Conservation (phyloP, 1,140 invertebrate genomes). For the Temnothorax nylanderi region DNA sequence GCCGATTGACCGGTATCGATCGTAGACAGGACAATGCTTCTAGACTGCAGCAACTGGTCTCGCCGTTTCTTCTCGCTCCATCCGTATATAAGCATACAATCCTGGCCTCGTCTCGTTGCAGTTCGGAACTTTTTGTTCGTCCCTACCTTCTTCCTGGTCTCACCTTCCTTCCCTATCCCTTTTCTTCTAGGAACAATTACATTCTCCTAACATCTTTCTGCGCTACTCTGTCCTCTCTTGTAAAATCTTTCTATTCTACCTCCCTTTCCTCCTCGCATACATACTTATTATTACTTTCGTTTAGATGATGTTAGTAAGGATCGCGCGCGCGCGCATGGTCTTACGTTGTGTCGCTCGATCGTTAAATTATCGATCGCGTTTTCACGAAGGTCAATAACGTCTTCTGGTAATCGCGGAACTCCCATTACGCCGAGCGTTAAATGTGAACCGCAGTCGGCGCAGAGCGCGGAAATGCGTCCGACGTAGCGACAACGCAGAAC, state of each 20-base stretch:
- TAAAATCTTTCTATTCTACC: conserved; percentile 14
- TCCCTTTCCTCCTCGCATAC: not conserved
- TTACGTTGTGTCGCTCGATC: not conserved
- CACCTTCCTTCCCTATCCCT: not conserved
- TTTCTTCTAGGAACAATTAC: conserved; percentile 12
- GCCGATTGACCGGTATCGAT: conserved; percentile 74
- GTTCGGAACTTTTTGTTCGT: conserved; percentile 43
- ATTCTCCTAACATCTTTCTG: conserved; percentile 16
- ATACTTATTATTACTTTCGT: not conserved
- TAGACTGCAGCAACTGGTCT: conserved; percentile 75
- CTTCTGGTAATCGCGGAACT: conserved; percentile 69
- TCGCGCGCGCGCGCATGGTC: conserved; percentile 31
- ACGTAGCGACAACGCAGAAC: not conserved
- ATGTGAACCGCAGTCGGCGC: not conserved
- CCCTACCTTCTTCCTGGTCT: not conserved
- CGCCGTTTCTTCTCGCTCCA: conserved; percentile 64
- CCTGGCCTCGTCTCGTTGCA: conserved; percentile 45
- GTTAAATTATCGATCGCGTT: conserved; percentile 36
- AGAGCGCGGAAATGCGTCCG: not conserved
- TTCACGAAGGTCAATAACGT: conserved; percentile 17
- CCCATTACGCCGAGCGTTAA: conserved; percentile 14
- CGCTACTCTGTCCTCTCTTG: not conserved
- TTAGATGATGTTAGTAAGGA: not conserved
- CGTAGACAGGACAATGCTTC: conserved; percentile 48
- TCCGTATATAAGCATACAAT: conserved; percentile 12